phyloP scores from a whole-genome alignment of 2,888 invertebrate species.

The Aspidapion aeneum region DNA sequence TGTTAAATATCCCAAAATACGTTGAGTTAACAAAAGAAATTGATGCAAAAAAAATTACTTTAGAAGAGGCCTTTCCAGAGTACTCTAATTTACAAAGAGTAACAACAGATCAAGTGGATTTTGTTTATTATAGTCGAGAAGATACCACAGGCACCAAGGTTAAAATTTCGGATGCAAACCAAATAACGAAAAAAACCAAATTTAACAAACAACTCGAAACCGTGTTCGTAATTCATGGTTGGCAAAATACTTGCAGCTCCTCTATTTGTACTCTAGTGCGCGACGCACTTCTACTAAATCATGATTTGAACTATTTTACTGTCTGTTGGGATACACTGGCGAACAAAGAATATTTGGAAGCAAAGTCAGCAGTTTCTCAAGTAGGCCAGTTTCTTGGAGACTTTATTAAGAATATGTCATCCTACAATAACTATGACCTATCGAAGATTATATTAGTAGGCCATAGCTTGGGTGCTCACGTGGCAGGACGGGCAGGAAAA shows the following conservation, averaged over 20 bases:
- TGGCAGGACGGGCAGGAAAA: slow-evolving; percentile 37
- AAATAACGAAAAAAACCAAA: slow-evolving; percentile 9
- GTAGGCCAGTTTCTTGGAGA: slow-evolving; percentile 33
- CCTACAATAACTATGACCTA: slow-evolving; percentile 26
- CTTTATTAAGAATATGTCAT: slow-evolving; percentile 32
- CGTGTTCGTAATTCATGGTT: slow-evolving; percentile 42
- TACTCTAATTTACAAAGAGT: slow-evolving; percentile 2
- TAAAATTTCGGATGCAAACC: slow-evolving; percentile 4
- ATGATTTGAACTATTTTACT: slow-evolving; percentile 40
- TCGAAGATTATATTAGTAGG: slow-evolving; percentile 32
- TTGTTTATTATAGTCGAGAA: slow-evolving; percentile 18
- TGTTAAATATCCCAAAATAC: not conserved
- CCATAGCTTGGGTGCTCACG: slow-evolving; percentile 39
- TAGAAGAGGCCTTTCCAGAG: not conserved
- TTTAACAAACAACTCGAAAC: slow-evolving; percentile 29
- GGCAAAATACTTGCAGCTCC: slow-evolving; percentile 34
- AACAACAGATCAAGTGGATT: slow-evolving; percentile 28
- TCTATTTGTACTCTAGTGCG: slow-evolving; percentile 29
- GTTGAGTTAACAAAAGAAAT: not conserved
- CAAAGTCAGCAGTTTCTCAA: slow-evolving; percentile 27
- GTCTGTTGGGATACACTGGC: slow-evolving; percentile 39
- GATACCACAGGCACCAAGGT: slow-evolving; percentile 7
- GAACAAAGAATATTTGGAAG: slow-evolving; percentile 27
- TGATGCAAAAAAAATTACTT: not conserved
- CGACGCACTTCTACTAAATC: slow-evolving; percentile 27